These are phyloP conservation scores for Engraulis encrasicolus DNA, from an alignment of 2,113 vertebrate genomes.

Conservation along the genomic window DNA sequence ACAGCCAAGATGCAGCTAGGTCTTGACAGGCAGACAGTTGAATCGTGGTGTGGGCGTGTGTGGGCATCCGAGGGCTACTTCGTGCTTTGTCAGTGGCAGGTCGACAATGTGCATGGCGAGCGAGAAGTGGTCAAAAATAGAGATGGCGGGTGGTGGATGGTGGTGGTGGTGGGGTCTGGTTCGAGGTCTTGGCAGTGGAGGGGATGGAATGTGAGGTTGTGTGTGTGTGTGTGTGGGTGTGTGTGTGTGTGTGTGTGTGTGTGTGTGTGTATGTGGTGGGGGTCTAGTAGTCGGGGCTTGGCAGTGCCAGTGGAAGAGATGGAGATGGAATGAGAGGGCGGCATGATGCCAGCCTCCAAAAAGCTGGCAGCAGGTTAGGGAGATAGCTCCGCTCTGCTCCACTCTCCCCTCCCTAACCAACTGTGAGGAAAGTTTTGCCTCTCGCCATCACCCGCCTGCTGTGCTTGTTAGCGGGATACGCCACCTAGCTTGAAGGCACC, in stretches of 20 bases:
- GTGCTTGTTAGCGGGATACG: neutral
- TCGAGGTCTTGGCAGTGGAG: too few relatives aligned
- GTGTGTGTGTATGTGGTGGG: too few relatives aligned
- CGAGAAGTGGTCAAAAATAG: neutral
- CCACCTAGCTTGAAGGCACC: neutral
- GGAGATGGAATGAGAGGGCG: neutral
- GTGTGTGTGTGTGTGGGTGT: too few relatives aligned
- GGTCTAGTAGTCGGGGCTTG: neutral
- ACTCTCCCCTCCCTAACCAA: neutral
- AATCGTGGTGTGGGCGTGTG: neutral
- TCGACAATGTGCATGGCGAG: neutral
- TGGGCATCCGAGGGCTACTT: neutral
- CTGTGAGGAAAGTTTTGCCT: neutral
- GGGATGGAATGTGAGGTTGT: too few relatives aligned
- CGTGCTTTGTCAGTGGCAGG: slow-evolving; percentile 1
- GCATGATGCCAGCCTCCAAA: neutral
- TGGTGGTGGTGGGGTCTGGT: too few relatives aligned
- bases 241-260: too few relatives aligned
- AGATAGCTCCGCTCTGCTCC: neutral
- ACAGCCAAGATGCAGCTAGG: too few relatives aligned
- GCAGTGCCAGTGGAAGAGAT: too few relatives aligned
- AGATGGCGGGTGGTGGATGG: neutral
- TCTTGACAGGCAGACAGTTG: neutral
- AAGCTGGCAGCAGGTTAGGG: neutral
- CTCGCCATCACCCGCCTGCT: neutral